Conservation (phyloP, 2,797 vertebrate species). For the Pangasius macronema region DNA sequence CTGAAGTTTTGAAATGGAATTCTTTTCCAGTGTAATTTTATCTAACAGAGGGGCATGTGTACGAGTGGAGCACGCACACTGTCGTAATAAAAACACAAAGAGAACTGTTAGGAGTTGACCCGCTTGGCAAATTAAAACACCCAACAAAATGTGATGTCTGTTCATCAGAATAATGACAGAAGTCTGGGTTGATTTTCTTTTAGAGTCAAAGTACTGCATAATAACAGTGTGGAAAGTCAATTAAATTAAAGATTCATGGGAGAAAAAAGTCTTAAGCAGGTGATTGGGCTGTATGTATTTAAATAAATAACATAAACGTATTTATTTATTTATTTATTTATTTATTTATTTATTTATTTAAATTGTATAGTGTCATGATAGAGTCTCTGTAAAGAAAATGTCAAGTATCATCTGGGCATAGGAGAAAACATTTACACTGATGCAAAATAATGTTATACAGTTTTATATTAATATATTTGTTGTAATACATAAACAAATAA, state of each 20-base stretch:
- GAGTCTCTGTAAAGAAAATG: neutral
- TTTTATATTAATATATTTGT: neutral
- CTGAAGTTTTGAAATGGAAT: neutral
- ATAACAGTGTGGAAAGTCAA: neutral
- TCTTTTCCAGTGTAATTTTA: neutral
- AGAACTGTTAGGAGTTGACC: neutral
- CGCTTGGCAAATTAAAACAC: neutral
- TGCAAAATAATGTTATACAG: neutral
- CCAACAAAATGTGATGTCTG: too few species aligned
- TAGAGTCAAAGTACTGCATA: neutral
- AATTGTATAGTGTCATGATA: neutral
- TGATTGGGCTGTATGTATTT: too few species aligned
- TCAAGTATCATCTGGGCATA: neutral
- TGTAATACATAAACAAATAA: neutral
- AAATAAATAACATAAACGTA: too few species aligned
- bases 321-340: too few species aligned
- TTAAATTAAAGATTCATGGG: neutral
- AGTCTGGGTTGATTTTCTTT: too few species aligned
- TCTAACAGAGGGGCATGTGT: neutral
- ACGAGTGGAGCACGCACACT: neutral
- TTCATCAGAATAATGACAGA: neutral
- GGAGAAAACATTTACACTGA: neutral
- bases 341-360: too few species aligned
- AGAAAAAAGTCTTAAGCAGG: neutral
- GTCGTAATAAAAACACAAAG: neutral